These are phyloP conservation scores for Pollachius pollachius DNA, from an alignment of 2,113 vertebrate species.

Conservation along the genomic window DNA sequence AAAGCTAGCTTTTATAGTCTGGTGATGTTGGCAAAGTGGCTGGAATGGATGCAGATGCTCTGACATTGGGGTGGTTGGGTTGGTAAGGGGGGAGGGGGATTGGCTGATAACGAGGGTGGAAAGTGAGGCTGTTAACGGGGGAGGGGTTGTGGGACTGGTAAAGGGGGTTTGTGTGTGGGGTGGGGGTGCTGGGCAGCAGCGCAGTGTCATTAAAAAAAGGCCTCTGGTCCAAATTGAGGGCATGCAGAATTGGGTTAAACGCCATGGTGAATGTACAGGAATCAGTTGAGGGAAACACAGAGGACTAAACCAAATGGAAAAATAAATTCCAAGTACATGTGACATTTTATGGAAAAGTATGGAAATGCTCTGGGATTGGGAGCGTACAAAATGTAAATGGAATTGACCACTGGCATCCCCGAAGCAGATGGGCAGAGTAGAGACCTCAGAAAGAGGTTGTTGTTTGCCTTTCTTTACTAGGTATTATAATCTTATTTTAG, in stretches of 20 bases:
- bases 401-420: background rate
- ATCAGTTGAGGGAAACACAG: slow-evolving; percentile 28
- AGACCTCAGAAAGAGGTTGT: slow-evolving; percentile 44
- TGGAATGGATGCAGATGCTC: background rate
- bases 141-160: too few relatives aligned
- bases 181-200: background rate
- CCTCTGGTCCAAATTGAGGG: background rate
- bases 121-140: too few relatives aligned
- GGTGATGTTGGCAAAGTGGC: too few relatives aligned
- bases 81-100: too few relatives aligned
- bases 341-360: background rate
- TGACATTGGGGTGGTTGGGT: background rate
- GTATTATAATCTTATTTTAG: slow-evolving; percentile 66
- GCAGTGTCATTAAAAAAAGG: slow-evolving; percentile 36
- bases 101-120: too few relatives aligned
- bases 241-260: background rate
- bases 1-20: slow-evolving; percentile 2
- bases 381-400: background rate
- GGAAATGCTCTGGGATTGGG: background rate
- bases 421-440: slow-evolving; percentile 11
- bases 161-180: too few relatives aligned
- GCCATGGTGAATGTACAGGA: slow-evolving; percentile 10
- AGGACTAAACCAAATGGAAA: slow-evolving; percentile 15
- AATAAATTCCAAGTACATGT: too few relatives aligned
- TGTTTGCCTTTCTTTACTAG: slow-evolving; percentile 39